A percentile compares a stretch with the other conserved stretches of the same genome.
Evolutionary conservation across 2,113 vertebrate species (phyloP).

Genomic region (Corythornis vintsioides): DNA sequence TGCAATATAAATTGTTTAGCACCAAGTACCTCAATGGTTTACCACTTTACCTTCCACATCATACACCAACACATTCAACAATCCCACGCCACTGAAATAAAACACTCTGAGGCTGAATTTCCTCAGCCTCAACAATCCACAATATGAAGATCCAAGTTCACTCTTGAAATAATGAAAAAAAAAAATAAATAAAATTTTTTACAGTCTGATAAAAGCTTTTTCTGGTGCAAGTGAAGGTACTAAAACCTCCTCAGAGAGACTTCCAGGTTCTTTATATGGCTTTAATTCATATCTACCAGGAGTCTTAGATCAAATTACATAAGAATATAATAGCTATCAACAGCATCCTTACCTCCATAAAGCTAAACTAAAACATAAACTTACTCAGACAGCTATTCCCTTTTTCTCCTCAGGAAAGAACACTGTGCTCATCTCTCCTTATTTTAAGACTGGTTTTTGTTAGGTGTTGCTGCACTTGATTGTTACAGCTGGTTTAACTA

Average conservation of each 20-base stretch:
- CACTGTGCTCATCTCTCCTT: not conserved
- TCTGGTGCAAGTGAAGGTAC: not conserved
- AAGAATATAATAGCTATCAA: not conserved
- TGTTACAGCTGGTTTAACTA: not conserved
- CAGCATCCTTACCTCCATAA: not conserved
- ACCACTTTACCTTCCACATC: not conserved
- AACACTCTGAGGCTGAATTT: not conserved
- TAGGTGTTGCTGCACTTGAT: not conserved
- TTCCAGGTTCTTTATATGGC: not conserved
- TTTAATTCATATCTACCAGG: not conserved
- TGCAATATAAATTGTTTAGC: not conserved
- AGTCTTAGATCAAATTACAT: not conserved
- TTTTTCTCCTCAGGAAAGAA: not conserved
- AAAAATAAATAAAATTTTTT: not conserved
- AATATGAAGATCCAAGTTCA: not conserved
- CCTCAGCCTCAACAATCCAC: not conserved
- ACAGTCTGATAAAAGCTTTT: not conserved
- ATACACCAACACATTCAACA: not conserved
- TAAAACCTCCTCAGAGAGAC: not conserved
- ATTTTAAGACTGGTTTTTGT: not conserved
- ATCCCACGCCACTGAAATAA: not conserved
- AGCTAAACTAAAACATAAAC: not conserved
- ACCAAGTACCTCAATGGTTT: not conserved
- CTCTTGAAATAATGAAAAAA: not conserved
- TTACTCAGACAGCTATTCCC: not conserved